Conservation (phyloP, 2,797 vertebrate genomes). For the Margarornis squamiger region DNA sequence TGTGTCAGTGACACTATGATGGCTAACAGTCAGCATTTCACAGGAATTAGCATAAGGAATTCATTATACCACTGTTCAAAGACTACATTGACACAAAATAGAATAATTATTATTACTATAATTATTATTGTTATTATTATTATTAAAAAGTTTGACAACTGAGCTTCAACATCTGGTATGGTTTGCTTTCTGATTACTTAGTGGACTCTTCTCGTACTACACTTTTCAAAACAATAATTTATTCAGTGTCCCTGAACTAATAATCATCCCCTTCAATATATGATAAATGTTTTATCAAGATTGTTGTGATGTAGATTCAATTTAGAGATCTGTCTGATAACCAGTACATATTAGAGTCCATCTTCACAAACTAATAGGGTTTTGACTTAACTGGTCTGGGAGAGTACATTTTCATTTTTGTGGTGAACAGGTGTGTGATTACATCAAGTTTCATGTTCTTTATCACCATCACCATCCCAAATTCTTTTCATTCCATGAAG, state of each 20-base stretch:
- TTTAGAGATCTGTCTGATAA: background rate
- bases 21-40: background rate
- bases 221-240: background rate
- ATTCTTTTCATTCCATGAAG: background rate
- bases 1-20: background rate
- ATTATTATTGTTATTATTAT: background rate
- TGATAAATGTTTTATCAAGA: background rate
- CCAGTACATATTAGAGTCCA: background rate
- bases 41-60: background rate
- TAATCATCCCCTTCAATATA: background rate
- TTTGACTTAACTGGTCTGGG: background rate
- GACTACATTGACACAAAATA: background rate
- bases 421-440: background rate
- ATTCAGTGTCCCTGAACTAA: background rate
- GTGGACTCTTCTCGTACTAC: background rate
- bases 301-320: background rate
- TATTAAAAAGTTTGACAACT: background rate
- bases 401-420: background rate
- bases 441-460: background rate
- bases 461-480: accelerated
- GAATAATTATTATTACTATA: background rate
- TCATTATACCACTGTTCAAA: background rate
- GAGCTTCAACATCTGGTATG: background rate
- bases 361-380: background rate
- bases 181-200: background rate